Evolutionary conservation across 2,797 vertebrate genomes (phyloP), one percentile per base, ranked within the genome.

Genomic region (Halcyon chelicuti): DNA sequence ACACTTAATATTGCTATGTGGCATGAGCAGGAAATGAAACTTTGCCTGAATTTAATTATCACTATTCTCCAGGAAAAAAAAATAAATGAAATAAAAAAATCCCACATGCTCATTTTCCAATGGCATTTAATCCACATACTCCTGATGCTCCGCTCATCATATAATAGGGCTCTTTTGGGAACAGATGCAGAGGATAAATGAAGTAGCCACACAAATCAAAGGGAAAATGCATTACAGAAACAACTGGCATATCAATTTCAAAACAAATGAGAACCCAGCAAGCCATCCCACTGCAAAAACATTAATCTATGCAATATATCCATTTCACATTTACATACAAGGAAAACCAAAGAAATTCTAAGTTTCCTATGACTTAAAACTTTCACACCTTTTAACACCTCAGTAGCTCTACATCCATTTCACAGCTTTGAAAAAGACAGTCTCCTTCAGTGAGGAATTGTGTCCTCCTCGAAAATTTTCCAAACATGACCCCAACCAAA

Each of bases 21-120:
- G 62, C 80, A 96, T 62, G 62, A 79, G 61, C 82, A 92, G 75
- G 26, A 90, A 92, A 88, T 46, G 16, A 51, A 94, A 87, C 49
- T 93, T 84, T 19, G 11, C 42, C 55, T 84, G 42, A 74, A 91
- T 68, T 75, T 76, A 93, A 93, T 94, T 66, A 93, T 37, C 52
- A 47, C 23, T 62, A 54, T 14, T 46, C 17, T 52, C 15, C 7
- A 71, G 46, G 70, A 31, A 54, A 68, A 54, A 68, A 20, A 17
- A 54, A 25, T 7, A 25, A 26, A 26, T 21, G 8, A 16, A 31
- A 55, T 4, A 23, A 1, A 54, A 55, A 60, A 19, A 42, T 4
- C 26, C 39, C 61, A 80, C 26, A 60, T 29, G 29, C 26, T 80
- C 23, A 35, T 51, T 82, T 83, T 63, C 62, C 44, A 63, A 14